Conservation (phyloP, 1,140 invertebrate genomes). For the Plectrocnemia conspersa region DNA sequence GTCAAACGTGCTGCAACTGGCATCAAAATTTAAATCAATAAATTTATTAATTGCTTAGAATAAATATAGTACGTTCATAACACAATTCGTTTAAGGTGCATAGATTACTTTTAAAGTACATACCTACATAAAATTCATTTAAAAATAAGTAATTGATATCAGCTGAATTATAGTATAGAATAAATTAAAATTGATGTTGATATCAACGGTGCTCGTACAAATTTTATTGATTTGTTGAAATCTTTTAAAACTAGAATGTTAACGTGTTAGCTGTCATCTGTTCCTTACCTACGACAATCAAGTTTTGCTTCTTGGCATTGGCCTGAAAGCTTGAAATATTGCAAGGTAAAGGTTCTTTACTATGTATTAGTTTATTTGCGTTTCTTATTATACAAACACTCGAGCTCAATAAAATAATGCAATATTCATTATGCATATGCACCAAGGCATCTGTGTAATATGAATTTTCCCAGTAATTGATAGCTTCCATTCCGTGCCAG, state of each 20-base stretch:
- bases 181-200: background rate
- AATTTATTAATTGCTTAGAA: no score
- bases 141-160: background rate
- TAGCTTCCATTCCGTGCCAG: background rate
- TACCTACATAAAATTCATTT: background rate
- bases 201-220: background rate
- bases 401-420: no score
- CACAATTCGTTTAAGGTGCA: no score
- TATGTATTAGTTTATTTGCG: background rate
- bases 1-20: no score
- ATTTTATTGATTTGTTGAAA: background rate
- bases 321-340: constrained; percentile 16
- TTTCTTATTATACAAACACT: no score
- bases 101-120: background rate
- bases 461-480: background rate
- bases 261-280: constrained; percentile 11
- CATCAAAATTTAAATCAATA: no score
- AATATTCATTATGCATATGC: background rate
- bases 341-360: constrained; percentile 25
- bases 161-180: background rate
- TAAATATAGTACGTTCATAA: no score
- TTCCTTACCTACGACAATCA: constrained; percentile 8
- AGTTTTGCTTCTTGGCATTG: constrained; percentile 19
- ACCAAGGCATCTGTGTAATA: background rate
- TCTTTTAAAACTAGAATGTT: background rate